A percentile compares a stretch with the other conserved stretches of the same genome.
Evolutionary conservation across 2,797 vertebrate species (phyloP).

Genomic region (Myotis planiceps): DNA sequence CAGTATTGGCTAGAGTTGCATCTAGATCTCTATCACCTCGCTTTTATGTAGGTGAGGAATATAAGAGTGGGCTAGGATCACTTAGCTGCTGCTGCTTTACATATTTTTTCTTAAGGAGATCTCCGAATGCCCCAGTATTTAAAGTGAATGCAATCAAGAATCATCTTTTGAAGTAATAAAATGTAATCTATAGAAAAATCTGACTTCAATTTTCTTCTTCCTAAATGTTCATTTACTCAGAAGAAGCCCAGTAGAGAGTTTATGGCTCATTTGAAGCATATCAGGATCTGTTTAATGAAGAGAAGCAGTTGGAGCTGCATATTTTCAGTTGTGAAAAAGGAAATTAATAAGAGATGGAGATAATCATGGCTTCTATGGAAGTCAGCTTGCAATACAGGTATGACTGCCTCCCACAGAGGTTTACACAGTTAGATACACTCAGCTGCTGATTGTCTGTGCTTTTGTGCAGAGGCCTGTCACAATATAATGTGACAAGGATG

Average conservation of each 20-base stretch:
- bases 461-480: neutral
- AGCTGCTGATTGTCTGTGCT: neutral
- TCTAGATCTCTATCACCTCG: constrained; percentile 4
- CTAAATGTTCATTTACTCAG: constrained; percentile 43
- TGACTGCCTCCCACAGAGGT: constrained; percentile 8
- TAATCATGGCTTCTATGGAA: neutral
- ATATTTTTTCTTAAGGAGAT: neutral
- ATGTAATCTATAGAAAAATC: constrained; percentile 21
- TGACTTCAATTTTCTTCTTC: neutral
- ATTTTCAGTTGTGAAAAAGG: constrained; percentile 8
- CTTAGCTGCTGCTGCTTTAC: neutral
- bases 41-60: neutral
- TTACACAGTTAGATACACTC: constrained; percentile 21
- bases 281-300: constrained; percentile 23
- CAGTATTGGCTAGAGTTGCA: neutral
- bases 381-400: neutral
- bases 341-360: constrained; percentile 56
- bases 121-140: neutral
- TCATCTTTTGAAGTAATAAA: constrained; percentile 33
- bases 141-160: neutral
- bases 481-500: neutral
- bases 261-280: neutral
- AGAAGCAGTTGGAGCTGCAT: neutral
- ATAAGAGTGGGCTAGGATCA: neutral
- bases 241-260: neutral